Percentiles rank a stretch among this genome's conserved stretches.
phyloP scores from a whole-genome alignment of 2,113 vertebrate genomes.

The Agapornis roseicollis region DNA sequence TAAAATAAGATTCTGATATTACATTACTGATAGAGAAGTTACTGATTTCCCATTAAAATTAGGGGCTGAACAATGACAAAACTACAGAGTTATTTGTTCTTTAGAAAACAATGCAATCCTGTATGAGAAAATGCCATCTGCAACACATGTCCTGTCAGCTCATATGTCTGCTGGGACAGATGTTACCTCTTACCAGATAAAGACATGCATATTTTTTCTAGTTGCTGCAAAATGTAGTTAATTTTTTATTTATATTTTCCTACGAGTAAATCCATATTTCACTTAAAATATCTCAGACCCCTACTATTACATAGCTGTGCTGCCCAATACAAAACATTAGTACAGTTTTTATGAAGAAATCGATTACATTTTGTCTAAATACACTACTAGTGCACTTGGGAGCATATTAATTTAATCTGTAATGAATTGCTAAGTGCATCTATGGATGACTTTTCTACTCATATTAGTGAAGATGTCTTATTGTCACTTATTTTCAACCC shows the following conservation, averaged over 20 bases:
- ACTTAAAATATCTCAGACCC: background rate
- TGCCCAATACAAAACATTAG: background rate
- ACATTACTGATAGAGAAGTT: background rate
- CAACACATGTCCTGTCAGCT: background rate
- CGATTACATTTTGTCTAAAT: background rate
- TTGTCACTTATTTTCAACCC: slow-evolving; percentile 32
- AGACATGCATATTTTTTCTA: background rate
- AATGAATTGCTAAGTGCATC: slow-evolving; percentile 20
- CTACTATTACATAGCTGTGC: background rate
- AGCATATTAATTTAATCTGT: background rate
- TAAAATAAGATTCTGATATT: background rate
- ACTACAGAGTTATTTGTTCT: background rate
- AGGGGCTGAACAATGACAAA: background rate
- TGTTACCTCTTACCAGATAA: slow-evolving; percentile 3
- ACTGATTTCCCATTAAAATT: background rate
- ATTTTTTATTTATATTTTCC: slow-evolving; percentile 1
- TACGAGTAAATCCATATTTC: slow-evolving; percentile 15
- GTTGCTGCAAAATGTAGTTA: background rate
- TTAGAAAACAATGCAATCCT: background rate
- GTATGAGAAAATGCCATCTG: background rate
- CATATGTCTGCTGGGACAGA: background rate
- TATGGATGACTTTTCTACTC: slow-evolving; percentile 16
- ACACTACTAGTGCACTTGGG: background rate
- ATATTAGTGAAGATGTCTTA: slow-evolving; percentile 19
- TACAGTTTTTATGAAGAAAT: background rate